phyloP scores from a whole-genome alignment of 2,113 vertebrate species.

The Piaya cayana region DNA sequence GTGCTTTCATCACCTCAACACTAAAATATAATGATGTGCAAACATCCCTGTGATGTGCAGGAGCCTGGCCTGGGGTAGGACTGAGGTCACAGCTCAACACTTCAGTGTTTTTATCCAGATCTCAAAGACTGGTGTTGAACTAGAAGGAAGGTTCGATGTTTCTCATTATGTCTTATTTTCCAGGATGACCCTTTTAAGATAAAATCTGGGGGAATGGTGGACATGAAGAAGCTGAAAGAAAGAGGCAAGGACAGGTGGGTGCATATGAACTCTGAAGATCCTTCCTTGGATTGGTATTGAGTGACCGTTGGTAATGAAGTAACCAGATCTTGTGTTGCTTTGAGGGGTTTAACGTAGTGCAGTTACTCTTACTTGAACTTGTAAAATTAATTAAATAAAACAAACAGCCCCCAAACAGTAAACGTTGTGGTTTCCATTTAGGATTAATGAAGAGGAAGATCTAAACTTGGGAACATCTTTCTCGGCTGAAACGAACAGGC shows the following conservation, averaged over 20 bases:
- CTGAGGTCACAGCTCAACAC: background rate
- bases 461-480: slow-evolving; percentile 96
- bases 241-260: slow-evolving; percentile 89
- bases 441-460: slow-evolving; percentile 92
- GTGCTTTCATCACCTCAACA: accelerated
- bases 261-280: background rate
- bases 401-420: background rate
- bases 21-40: background rate
- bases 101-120: background rate
- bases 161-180: background rate
- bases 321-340: background rate
- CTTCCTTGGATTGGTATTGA: background rate
- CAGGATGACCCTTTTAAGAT: slow-evolving; percentile 97
- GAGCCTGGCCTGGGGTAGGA: background rate
- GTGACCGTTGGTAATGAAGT: background rate
- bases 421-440: slow-evolving; percentile 46
- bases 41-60: background rate
- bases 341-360: background rate
- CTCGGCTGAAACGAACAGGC: slow-evolving; percentile 95
- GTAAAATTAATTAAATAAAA: background rate
- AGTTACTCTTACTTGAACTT: background rate
- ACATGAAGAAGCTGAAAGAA: slow-evolving; percentile 98
- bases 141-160: background rate
- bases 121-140: background rate
- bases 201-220: slow-evolving; percentile 94